Base-by-base conservation (phyloP, 2,113 vertebrate species). In the Pseudopipra pipra region DNA sequence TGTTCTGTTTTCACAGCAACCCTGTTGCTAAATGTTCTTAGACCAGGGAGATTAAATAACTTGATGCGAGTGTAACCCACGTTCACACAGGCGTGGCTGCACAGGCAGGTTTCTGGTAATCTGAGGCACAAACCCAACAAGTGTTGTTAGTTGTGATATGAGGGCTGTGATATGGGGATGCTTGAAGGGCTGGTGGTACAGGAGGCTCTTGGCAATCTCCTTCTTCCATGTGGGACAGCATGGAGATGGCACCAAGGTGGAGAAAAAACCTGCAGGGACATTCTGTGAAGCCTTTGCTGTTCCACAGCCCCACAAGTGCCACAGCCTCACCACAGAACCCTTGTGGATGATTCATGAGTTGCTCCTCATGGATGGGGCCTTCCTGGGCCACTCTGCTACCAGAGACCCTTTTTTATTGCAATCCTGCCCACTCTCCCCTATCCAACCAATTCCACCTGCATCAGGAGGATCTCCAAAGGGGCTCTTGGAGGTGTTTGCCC, bases 301-400 rank as follows among this genome's bases (percentile, higher is more conserved):
- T 46, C 39, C 56, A 9, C 37, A 67, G 39, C 65, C 63, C 37
- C 39, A 8, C 4, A 3, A 11, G 25, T 25, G 54, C 25, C 11
- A 5, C 17, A 74, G 56, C 16, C 61, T 11, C 20, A 4, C 12
- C 37, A 8, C 52, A 10, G 37, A 41, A 61, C 58, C 62, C 67
- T 21, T 1, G 0, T 4, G 27, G 3, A 0, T 5, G 35, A 28
- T 7, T 59, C 31, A 2, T 7, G 15, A 24, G 6, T 35, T 37
- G 35, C 14, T 41, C 25, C 0, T 6, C 12, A 2, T 13, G 25
- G 37, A 2, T 11, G 5, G 43, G 14, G 33, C 51, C 39, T 19
- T 58, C 46, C 56, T 1, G 1, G 43, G 25, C n/a, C n/a, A 14
- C 2, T 28, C 44, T 90, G 78, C 33, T 22, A 2, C 15, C 10